Percentiles rank a stretch among this genome's conserved stretches.
phyloP scores from a whole-genome alignment of 1,140 invertebrate species.

The Brachionus plicatilis region DNA sequence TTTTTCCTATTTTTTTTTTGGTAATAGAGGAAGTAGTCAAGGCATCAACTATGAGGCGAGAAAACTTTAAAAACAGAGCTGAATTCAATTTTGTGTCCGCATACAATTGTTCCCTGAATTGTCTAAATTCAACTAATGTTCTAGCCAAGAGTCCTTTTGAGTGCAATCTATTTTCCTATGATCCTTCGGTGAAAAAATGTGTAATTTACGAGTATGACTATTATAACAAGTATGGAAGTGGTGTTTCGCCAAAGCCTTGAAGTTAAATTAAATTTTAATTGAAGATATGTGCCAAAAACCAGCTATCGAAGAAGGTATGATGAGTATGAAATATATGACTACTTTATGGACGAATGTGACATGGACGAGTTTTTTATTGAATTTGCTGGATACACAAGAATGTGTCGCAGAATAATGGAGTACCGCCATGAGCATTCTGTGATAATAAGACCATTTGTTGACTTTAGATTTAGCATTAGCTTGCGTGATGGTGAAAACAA shows the following conservation, averaged over 20 bases:
- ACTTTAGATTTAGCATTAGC: conserved; percentile 29
- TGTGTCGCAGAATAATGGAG: conserved; percentile 7
- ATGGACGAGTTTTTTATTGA: conserved; percentile 26
- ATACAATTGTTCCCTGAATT: conserved; percentile 5
- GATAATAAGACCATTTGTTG: conserved; percentile 19
- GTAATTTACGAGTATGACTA: conserved; percentile 34
- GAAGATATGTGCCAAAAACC: neutral
- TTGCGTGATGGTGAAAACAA: neutral
- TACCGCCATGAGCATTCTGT: conserved; percentile 3
- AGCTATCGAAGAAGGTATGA: neutral
- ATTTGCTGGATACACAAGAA: neutral
- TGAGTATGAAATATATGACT: conserved; percentile 21
- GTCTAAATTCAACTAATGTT: conserved; percentile 14
- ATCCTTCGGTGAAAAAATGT: neutral
- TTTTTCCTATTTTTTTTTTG: neutral
- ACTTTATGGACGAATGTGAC: conserved; percentile 28
- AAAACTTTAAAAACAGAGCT: conserved; percentile 29
- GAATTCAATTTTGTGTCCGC: neutral
- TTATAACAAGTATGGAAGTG: neutral
- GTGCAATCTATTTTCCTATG: conserved; percentile 27
- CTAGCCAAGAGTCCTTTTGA: neutral
- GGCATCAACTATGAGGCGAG: neutral
- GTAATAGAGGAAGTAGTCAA: conserved; percentile 7
- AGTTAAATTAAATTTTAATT: neutral
- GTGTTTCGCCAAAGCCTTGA: neutral